phyloP scores from a whole-genome alignment of 1,140 invertebrate species.

The Akabosia matsudoensis region DNA sequence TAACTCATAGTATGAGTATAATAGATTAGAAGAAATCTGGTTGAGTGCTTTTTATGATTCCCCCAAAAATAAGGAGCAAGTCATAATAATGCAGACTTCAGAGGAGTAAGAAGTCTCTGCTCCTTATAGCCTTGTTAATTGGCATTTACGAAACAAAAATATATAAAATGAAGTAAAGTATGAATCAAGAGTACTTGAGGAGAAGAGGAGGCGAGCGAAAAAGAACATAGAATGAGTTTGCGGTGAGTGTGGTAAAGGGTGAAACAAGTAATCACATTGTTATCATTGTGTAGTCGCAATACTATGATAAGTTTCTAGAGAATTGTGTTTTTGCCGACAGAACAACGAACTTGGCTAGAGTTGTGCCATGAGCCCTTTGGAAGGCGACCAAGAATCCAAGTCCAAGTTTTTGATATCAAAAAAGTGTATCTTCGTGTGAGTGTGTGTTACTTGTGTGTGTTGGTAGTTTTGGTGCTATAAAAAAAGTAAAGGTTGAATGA shows the following conservation, averaged over 20 bases:
- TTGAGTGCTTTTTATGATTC: slow-evolving; percentile 1
- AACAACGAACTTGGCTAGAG: neutral
- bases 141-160: neutral
- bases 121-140: neutral
- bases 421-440: neutral
- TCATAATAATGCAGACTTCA: neutral
- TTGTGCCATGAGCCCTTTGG: slow-evolving; percentile 12
- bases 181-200: neutral
- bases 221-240: neutral
- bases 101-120: neutral
- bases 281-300: neutral
- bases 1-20: neutral
- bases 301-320: neutral
- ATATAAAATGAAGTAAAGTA: no score
- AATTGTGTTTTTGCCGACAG: neutral
- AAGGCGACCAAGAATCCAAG: neutral
- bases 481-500: slow-evolving; percentile 3
- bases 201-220: no score
- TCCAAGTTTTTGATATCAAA: neutral
- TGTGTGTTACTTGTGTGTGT: neutral
- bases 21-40: neutral
- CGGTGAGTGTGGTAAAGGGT: neutral
- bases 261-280: slow-evolving; percentile 16
- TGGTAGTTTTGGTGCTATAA: neutral
- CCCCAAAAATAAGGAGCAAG: neutral